phyloP scores from a whole-genome alignment of 2,113 vertebrate species.

The Phasianus colchicus region DNA sequence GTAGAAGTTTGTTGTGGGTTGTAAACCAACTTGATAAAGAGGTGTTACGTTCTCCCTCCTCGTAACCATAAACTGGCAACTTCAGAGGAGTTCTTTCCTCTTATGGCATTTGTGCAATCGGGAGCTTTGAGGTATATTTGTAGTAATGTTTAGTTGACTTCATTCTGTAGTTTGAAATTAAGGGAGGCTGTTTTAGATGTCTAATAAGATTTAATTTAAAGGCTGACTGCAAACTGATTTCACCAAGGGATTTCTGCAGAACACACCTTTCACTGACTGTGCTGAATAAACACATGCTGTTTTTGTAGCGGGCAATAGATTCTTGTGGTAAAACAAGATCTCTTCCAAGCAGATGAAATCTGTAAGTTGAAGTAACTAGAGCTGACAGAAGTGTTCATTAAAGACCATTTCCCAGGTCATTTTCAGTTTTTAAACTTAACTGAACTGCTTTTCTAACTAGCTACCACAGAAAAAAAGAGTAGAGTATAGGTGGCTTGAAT shows the following conservation, averaged over 20 bases:
- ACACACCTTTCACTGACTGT: constrained; percentile 4
- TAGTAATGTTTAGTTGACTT: neutral
- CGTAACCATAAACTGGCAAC: neutral
- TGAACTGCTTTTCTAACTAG: neutral
- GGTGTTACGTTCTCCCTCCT: neutral
- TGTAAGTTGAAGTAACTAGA: neutral
- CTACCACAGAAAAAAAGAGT: neutral
- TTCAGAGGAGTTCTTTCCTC: neutral
- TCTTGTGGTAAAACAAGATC: neutral
- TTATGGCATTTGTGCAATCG: neutral
- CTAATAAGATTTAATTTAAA: neutral
- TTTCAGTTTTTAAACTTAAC: constrained; percentile 6
- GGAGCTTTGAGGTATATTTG: neutral
- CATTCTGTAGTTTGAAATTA: neutral
- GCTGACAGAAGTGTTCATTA: constrained; percentile 4
- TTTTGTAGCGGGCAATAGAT: constrained; percentile 24
- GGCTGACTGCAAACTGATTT: neutral
- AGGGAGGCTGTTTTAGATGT: neutral
- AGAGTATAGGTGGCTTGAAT: neutral
- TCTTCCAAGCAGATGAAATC: neutral
- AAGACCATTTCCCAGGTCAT: neutral
- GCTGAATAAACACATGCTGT: neutral
- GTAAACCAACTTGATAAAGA: neutral
- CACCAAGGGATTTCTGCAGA: neutral
- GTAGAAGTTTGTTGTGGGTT: neutral